phyloP scores from a whole-genome alignment of 1,140 invertebrate species.

The Drosophila carrolli region DNA sequence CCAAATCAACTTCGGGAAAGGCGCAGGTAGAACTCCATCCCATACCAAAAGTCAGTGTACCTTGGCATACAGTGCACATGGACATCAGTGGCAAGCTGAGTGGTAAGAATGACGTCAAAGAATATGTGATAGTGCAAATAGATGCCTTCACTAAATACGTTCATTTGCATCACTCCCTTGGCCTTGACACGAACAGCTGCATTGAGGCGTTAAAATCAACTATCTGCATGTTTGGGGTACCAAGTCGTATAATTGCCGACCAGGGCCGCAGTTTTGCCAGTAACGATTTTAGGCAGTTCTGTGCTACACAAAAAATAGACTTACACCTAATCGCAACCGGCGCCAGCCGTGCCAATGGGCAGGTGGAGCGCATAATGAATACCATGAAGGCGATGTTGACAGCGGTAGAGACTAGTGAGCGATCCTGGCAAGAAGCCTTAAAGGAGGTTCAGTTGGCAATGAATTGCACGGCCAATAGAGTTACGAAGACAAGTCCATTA shows the following conservation, averaged over 20 bases:
- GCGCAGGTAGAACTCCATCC: slow-evolving; percentile 8
- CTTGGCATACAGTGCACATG: slow-evolving; percentile 13
- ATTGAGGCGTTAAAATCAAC: slow-evolving; percentile 10
- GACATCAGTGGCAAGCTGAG: slow-evolving; percentile 10
- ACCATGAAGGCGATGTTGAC: not conserved
- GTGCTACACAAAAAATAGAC: slow-evolving; percentile 14
- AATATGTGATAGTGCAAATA: slow-evolving; percentile 11
- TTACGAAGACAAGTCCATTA: not conserved
- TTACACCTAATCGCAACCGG: slow-evolving; percentile 11
- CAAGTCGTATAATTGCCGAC: slow-evolving; percentile 6
- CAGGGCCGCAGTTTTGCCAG: slow-evolving; percentile 9
- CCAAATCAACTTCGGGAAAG: slow-evolving; percentile 3
- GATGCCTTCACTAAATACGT: slow-evolving; percentile 6
- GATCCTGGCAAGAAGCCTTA: not conserved
- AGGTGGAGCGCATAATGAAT: slow-evolving; percentile 1
- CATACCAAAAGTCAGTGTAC: slow-evolving; percentile 15
- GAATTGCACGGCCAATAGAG: not conserved
- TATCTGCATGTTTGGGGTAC: slow-evolving; percentile 14
- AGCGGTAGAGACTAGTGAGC: too few species aligned
- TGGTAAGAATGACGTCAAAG: slow-evolving; percentile 3
- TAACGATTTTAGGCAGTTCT: slow-evolving; percentile 9
- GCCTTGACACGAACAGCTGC: not conserved
- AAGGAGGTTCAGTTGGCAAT: not conserved
- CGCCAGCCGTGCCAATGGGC: not conserved
- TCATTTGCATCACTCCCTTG: not conserved